Percentiles rank a stretch among this genome's conserved stretches.
Evolutionary conservation across 2,113 vertebrate species (phyloP).

Genomic region (Ciconia maguari): DNA sequence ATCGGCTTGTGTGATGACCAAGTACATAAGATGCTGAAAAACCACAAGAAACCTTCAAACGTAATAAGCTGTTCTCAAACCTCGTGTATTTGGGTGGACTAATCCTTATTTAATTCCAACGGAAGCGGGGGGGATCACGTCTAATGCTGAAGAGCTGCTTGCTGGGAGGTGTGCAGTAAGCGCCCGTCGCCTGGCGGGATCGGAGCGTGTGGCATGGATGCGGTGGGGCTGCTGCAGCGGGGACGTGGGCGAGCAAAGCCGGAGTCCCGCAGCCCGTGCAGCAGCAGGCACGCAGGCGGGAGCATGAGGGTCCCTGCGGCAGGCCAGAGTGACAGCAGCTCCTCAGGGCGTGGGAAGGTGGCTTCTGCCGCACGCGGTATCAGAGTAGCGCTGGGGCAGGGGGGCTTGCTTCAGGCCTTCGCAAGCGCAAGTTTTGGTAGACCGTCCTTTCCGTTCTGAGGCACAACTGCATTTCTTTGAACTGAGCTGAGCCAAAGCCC

Average conservation of each 20-base stretch:
- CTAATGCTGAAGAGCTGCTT: background rate
- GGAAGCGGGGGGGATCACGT: accelerated
- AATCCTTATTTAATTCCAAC: background rate
- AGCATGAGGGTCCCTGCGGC: background rate
- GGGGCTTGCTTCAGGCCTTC: background rate
- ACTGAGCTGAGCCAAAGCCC: background rate
- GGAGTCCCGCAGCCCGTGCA: accelerated
- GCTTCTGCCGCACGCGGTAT: accelerated
- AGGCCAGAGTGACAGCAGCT: background rate
- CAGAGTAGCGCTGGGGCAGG: accelerated
- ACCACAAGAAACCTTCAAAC: background rate
- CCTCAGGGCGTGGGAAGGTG: accelerated
- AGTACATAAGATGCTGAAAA: background rate
- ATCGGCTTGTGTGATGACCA: background rate
- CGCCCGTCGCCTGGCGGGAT: accelerated
- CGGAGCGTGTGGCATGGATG: accelerated
- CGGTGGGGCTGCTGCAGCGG: accelerated
- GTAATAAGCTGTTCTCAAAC: accelerated
- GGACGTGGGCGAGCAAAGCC: background rate
- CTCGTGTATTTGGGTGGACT: accelerated
- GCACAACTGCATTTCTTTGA: background rate
- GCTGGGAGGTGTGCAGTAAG: too few relatives aligned
- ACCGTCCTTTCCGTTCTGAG: background rate
- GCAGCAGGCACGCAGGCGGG: background rate
- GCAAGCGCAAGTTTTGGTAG: accelerated